Percentiles rank a stretch among this genome's conserved stretches.
Evolutionary conservation across 2,113 vertebrate species (phyloP).

Genomic region (Dasyprocta punctata): DNA sequence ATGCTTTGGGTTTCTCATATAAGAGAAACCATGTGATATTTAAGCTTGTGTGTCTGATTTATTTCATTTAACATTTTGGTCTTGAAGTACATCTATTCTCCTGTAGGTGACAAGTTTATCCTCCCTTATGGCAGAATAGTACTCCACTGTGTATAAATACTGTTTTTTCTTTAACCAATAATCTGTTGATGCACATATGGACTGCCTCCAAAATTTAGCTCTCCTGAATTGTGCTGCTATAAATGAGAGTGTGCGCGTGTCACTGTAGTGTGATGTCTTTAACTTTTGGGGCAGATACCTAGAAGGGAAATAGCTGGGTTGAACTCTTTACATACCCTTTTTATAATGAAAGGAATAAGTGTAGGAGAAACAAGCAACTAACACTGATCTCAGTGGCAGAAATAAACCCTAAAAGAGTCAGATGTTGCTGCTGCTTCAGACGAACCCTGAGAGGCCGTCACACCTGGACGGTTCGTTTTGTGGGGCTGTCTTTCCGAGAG

Average conservation of each 20-base stretch:
- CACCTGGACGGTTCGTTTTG: rapidly evolving
- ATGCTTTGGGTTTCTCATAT: not conserved
- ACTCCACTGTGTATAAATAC: not conserved
- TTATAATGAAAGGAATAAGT: not conserved
- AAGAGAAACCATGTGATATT: not conserved
- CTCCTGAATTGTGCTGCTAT: not conserved
- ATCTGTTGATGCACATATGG: not conserved
- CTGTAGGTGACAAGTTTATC: not conserved
- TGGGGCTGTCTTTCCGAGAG: rapidly evolving
- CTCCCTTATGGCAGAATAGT: not conserved
- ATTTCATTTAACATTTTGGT: not conserved
- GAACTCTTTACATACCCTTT: not conserved
- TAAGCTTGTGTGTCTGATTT: not conserved
- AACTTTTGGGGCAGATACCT: not conserved
- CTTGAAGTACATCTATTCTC: not conserved
- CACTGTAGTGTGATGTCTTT: not conserved
- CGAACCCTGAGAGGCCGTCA: rapidly evolving
- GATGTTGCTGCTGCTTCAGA: rapidly evolving
- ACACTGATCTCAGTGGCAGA: rapidly evolving
- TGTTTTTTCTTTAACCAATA: not conserved
- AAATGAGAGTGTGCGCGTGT: not conserved
- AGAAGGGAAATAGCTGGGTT: not conserved
- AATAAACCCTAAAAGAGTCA: not conserved
- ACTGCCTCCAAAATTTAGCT: not conserved
- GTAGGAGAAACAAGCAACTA: no score